Conservation (phyloP, 2,113 vertebrate genomes). For the Scomber scombrus region DNA sequence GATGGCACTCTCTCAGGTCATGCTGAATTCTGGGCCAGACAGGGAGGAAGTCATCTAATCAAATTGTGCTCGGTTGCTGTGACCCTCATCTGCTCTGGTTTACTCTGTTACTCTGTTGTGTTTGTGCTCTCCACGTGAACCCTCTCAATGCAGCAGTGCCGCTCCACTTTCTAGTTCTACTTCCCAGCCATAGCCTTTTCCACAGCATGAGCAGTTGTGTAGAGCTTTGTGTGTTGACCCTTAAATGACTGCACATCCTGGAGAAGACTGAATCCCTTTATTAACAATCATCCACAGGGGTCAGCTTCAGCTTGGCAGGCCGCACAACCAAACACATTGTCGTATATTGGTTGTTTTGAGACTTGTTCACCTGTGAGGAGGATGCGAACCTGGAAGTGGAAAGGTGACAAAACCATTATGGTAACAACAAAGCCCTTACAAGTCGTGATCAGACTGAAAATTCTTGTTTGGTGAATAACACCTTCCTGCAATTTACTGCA, state of each 20-base stretch:
- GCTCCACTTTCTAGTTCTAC: constrained; percentile 30
- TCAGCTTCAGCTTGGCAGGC: constrained; percentile 40
- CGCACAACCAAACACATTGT: constrained; percentile 21
- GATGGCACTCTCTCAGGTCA: constrained; percentile 18
- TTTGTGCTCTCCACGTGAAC: constrained; percentile 43
- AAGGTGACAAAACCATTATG: background rate
- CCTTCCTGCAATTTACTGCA: constrained; percentile 24
- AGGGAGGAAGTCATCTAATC: constrained; percentile 60
- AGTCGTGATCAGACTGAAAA: background rate
- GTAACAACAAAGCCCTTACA: constrained; percentile 1
- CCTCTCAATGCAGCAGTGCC: constrained; percentile 19
- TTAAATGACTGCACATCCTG: constrained; percentile 41
- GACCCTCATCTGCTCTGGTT: constrained; percentile 39
- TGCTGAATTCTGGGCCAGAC: constrained; percentile 16
- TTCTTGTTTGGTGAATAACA: background rate
- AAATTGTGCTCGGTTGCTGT: constrained; percentile 47
- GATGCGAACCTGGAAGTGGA: constrained; percentile 19
- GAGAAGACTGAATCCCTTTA: constrained; percentile 50
- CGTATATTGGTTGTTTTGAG: constrained; percentile 29
- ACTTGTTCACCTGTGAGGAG: constrained; percentile 28
- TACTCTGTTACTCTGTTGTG: background rate
- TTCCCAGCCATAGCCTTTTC: constrained; percentile 30
- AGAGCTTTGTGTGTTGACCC: constrained; percentile 56
- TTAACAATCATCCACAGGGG: constrained; percentile 35
- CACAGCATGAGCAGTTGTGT: constrained; percentile 43